Evolutionary conservation across 2,888 invertebrate species (phyloP).

Genomic region (Serrognathus titanus): DNA sequence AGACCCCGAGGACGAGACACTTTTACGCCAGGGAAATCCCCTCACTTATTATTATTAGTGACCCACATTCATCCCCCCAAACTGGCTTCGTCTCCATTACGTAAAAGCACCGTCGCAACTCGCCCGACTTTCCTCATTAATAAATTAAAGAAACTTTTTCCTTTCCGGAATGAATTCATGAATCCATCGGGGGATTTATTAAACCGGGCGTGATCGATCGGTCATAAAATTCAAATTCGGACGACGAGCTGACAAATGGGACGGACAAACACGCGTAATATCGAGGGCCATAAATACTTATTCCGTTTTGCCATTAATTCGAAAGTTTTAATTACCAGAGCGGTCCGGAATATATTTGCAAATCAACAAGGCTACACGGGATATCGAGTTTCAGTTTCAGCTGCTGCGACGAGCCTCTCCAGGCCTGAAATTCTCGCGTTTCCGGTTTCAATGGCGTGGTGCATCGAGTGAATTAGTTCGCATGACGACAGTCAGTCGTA

Average conservation of each 20-base stretch:
- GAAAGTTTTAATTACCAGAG: constrained; percentile 27
- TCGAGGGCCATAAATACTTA: constrained; percentile 16
- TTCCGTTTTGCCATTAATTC: constrained; percentile 24
- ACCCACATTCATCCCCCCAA: constrained; percentile 7
- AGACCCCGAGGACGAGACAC: constrained; percentile 12
- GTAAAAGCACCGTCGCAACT: too few species aligned
- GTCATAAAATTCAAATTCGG: too few species aligned
- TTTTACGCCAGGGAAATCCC: constrained; percentile 14
- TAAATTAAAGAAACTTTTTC: too few species aligned
- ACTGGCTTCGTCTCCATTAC: not conserved
- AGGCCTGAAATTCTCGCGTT: too few species aligned
- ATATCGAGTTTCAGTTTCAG: constrained; percentile 21
- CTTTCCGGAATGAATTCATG: too few species aligned
- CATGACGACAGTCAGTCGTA: too few species aligned
- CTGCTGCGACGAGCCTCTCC: not conserved
- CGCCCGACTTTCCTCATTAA: too few species aligned
- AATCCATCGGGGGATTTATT: too few species aligned
- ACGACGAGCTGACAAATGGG: too few species aligned
- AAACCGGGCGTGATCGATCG: too few species aligned
- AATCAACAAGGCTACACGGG: constrained; percentile 19
- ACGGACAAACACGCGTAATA: constrained; percentile 4
- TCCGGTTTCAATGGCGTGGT: too few species aligned
- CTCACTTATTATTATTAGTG: constrained; percentile 19
- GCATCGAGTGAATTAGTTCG: too few species aligned
- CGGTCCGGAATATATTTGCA: constrained; percentile 21